A percentile compares a stretch with the other conserved stretches of the same genome.
These are phyloP conservation scores for Pelecanoides urinatrix DNA, from an alignment of 2,113 vertebrate genomes.

Conservation along the genomic window DNA sequence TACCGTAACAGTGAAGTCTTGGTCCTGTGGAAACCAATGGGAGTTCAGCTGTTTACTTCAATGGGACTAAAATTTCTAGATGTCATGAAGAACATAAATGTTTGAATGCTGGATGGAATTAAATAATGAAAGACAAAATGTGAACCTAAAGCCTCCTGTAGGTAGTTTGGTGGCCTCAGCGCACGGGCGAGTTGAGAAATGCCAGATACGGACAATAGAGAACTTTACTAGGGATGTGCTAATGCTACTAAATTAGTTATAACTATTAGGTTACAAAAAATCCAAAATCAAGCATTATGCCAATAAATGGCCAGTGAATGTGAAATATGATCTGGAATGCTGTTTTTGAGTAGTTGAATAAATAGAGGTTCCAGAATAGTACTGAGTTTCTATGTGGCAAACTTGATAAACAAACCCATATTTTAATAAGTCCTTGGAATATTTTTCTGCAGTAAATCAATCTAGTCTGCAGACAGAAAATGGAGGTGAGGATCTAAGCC, in stretches of 20 bases:
- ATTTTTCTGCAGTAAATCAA: neutral
- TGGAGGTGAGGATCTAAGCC: neutral
- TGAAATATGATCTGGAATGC: neutral
- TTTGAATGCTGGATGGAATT: neutral
- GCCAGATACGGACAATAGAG: neutral
- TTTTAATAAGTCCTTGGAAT: neutral
- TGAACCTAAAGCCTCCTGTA: neutral
- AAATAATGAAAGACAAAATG: neutral
- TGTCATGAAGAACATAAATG: neutral
- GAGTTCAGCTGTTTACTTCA: neutral
- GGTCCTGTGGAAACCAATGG: neutral
- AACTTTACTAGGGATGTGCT: neutral
- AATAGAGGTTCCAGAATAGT: neutral
- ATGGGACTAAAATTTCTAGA: neutral
- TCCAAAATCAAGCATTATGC: neutral
- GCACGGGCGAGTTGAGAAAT: fast-evolving
- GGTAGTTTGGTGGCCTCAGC: neutral
- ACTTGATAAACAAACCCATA: neutral
- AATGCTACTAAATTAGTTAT: neutral
- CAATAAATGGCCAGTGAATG: neutral
- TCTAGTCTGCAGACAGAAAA: neutral
- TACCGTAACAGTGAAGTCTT: neutral
- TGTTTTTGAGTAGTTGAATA: neutral
- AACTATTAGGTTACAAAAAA: neutral
- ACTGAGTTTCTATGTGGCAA: neutral